Evolutionary conservation across 2,797 vertebrate genomes (phyloP).

Genomic region (Gallinago stenura): DNA sequence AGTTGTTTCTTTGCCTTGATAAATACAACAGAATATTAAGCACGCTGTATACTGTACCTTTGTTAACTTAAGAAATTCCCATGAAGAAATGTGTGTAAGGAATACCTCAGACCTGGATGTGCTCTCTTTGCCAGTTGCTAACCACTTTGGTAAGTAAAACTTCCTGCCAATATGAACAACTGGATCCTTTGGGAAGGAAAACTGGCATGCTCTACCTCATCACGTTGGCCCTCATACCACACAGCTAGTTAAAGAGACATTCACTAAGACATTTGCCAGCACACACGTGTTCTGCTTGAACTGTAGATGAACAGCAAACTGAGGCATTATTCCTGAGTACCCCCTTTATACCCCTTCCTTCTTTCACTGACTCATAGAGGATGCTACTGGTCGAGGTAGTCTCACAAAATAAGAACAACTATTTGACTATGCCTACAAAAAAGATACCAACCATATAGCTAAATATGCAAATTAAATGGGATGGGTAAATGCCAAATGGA

Average conservation of each 20-base stretch:
- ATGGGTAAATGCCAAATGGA: constrained; percentile 40
- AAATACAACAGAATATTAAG: constrained; percentile 45
- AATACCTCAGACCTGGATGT: constrained; percentile 47
- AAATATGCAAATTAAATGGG: constrained; percentile 19
- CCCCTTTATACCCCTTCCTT: background rate
- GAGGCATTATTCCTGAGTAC: background rate
- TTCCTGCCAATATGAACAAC: constrained; percentile 61
- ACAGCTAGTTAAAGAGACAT: constrained; percentile 11
- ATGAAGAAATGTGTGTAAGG: constrained; percentile 22
- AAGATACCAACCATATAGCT: background rate
- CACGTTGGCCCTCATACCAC: background rate
- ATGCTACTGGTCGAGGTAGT: background rate
- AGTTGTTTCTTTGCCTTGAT: constrained; percentile 37
- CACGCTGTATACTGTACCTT: background rate
- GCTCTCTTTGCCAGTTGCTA: constrained; percentile 48
- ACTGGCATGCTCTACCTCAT: background rate
- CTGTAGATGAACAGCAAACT: background rate
- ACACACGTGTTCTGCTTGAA: background rate
- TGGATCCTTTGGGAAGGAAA: constrained; percentile 37
- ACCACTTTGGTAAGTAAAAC: constrained; percentile 71
- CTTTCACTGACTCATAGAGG: background rate
- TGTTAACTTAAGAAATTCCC: constrained; percentile 52
- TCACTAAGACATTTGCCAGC: background rate
- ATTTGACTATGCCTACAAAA: background rate
- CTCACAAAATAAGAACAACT: background rate